Evolutionary conservation across 1,140 invertebrate genomes (phyloP).

Genomic region (Macrotrachela quadricornifera): DNA sequence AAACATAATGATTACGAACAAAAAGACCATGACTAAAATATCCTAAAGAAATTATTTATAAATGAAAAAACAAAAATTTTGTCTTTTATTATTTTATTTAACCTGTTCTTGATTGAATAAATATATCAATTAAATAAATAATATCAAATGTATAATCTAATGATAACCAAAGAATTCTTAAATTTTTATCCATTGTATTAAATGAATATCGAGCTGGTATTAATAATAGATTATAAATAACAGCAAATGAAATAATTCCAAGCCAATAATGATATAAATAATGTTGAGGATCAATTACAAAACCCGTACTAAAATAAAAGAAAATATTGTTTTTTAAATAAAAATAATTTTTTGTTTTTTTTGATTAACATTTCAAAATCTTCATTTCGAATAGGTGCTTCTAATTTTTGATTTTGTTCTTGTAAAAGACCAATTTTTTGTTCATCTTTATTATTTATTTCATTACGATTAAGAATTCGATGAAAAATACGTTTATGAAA

Average conservation of each 20-base stretch:
- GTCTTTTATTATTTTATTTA: conserved; percentile 17
- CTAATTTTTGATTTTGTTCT: too few relatives aligned
- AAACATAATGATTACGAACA: conserved; percentile 52
- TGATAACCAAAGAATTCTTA: conserved; percentile 43
- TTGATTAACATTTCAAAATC: too few relatives aligned
- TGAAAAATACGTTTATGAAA: too few relatives aligned
- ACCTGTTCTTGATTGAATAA: conserved; percentile 72
- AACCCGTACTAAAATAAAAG: too few relatives aligned
- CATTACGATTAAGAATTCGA: too few relatives aligned
- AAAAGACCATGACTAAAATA: conserved; percentile 77
- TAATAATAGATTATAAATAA: conserved; percentile 75
- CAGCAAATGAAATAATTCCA: conserved; percentile 55
- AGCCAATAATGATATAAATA: conserved; percentile 51
- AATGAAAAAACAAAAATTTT: conserved; percentile 5
- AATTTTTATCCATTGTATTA: conserved; percentile 59
- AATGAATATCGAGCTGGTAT: conserved; percentile 71
- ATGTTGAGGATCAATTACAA: too few relatives aligned
- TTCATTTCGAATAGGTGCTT: too few relatives aligned
- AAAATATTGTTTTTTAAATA: too few relatives aligned
- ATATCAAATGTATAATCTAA: conserved; percentile 66
- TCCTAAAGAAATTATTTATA: conserved; percentile 33
- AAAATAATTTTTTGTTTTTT: too few relatives aligned
- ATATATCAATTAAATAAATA: conserved; percentile 64
- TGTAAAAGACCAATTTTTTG: too few relatives aligned
- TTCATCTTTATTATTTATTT: too few relatives aligned